A percentile compares a stretch with the other conserved stretches of the same genome.
Evolutionary conservation across 2,888 invertebrate genomes (phyloP).

Genomic region (Clistopyga incitator): DNA sequence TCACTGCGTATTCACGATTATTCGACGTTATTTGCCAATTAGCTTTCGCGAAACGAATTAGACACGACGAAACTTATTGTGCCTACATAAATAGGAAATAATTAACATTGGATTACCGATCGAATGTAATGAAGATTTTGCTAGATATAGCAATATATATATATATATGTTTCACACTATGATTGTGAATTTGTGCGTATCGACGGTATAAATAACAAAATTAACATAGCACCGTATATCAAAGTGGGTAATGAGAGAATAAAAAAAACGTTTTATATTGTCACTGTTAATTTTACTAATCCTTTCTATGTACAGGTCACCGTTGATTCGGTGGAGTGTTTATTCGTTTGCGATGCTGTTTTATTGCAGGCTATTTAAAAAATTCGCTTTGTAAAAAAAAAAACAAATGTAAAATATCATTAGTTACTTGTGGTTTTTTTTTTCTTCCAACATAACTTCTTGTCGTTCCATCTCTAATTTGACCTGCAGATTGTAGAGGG

Average conservation of each 20-base stretch:
- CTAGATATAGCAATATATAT: conserved; percentile 54
- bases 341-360: background rate
- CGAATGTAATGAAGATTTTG: conserved; percentile 57
- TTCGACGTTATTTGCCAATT: conserved; percentile 19
- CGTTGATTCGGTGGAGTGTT: background rate
- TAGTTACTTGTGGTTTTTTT: background rate
- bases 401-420: background rate
- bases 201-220: conserved; percentile 38
- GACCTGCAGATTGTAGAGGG: conserved; percentile 43
- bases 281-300: conserved; percentile 54
- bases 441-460: too few relatives aligned
- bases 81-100: conserved; percentile 69
- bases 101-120: conserved; percentile 66
- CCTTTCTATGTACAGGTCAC: conserved; percentile 31
- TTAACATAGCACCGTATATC: conserved; percentile 59
- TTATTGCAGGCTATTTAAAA: background rate
- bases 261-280: conserved; percentile 76
- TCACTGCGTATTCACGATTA: background rate
- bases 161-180: conserved; percentile 54
- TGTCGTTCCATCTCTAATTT: background rate
- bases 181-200: conserved; percentile 48
- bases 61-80: conserved; percentile 72
- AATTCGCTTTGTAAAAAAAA: background rate
- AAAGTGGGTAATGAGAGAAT: conserved; percentile 70
- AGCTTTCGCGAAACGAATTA: conserved; percentile 34